phyloP scores from a whole-genome alignment of 2,888 invertebrate species.

The Buathra laborator region DNA sequence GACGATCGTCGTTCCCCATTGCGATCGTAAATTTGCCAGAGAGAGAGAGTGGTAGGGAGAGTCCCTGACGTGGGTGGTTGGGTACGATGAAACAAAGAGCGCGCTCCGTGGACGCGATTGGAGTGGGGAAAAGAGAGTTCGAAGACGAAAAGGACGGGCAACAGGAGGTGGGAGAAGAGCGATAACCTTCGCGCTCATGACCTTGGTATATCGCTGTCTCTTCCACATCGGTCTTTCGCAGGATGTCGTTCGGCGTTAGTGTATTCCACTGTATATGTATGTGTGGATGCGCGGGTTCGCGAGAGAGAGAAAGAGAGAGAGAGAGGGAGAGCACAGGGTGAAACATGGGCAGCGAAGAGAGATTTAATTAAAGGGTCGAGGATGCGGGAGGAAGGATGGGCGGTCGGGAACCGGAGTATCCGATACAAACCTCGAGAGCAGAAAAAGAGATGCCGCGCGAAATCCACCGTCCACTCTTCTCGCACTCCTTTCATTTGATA shows the following conservation, averaged over 20 bases:
- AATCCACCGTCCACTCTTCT: no score
- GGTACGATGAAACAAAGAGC: conserved; percentile 65
- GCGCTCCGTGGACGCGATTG: conserved; percentile 35
- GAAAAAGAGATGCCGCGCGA: no score
- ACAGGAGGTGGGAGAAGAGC: conserved; percentile 72
- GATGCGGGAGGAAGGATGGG: conserved; percentile 67
- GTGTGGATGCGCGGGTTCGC: conserved; percentile 14
- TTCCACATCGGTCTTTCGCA: conserved; percentile 60
- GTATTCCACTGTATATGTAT: conserved; percentile 41
- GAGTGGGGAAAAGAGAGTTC: conserved; percentile 48
- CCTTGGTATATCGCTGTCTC: conserved; percentile 78
- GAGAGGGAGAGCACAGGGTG: conserved; percentile 66
- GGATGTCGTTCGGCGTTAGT: conserved; percentile 55
- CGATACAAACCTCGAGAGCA: conserved; percentile 44
- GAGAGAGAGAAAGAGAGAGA: conserved; percentile 4
- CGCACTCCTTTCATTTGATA: no score
- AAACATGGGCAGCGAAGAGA: conserved; percentile 75
- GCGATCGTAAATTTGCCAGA: conserved; percentile 70
- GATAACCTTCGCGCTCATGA: conserved; percentile 82
- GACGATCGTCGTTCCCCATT: conserved; percentile 50
- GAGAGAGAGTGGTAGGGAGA: conserved; percentile 18
- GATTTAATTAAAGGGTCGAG: conserved; percentile 82
- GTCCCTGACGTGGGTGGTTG: conserved; percentile 60
- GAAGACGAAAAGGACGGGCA: conserved; percentile 50
- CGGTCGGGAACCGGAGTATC: conserved; percentile 53